A percentile compares a stretch with the other conserved stretches of the same genome.
These are phyloP conservation scores for Cheilosia variabilis DNA, from an alignment of 2,888 invertebrate genomes.

Conservation along the genomic window DNA sequence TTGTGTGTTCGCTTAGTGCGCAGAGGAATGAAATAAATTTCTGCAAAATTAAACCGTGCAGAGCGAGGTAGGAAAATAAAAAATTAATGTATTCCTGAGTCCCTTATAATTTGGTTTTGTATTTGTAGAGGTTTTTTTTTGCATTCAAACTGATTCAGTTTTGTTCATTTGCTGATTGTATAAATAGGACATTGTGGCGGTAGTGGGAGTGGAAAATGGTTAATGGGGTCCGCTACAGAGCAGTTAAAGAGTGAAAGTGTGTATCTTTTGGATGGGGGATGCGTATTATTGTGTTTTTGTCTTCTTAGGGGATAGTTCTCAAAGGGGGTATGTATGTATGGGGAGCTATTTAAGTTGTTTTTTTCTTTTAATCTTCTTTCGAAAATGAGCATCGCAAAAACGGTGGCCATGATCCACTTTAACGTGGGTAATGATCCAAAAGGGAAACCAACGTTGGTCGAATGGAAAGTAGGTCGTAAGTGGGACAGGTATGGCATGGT, in stretches of 20 bases:
- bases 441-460: not conserved
- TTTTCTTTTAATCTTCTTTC: not conserved
- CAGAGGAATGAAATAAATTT: constrained; percentile 45
- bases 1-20: constrained; percentile 10
- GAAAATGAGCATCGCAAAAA: not conserved
- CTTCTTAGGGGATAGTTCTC: not conserved
- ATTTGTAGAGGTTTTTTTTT: constrained; percentile 15
- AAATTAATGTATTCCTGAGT: constrained; percentile 38
- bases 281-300: constrained; percentile 40
- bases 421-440: not conserved
- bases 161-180: constrained; percentile 38
- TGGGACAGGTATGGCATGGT: not conserved
- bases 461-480: not conserved
- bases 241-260: constrained; percentile 54
- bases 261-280: not conserved
- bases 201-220: constrained; percentile 1
- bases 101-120: constrained; percentile 24
- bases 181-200: not conserved
- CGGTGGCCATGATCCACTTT: constrained; percentile 5
- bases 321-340: constrained; percentile 1
- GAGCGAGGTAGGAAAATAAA: constrained; percentile 52
- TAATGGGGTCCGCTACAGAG: constrained; percentile 32
- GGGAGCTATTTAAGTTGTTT: not conserved
- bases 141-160: constrained; percentile 3
- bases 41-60: constrained; percentile 65